Percentiles rank a stretch among this genome's conserved stretches.
Conservation (phyloP, 2,797 vertebrate species). For the Enteromius viviparus region DNA sequence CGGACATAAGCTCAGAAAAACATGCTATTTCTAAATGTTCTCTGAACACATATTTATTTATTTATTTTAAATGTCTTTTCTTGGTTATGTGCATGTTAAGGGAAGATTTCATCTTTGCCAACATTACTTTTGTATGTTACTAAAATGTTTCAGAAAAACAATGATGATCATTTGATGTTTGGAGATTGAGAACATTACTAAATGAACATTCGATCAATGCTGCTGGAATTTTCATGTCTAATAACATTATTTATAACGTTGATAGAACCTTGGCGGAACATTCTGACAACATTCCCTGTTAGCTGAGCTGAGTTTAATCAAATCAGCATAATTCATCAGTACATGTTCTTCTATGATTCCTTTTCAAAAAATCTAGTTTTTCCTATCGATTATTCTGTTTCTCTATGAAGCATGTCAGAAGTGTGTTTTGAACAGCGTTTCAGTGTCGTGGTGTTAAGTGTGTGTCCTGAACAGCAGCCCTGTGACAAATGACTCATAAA, state of each 20-base stretch:
- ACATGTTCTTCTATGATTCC: accelerated
- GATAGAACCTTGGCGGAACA: background rate
- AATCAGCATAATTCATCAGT: background rate
- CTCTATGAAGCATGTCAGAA: background rate
- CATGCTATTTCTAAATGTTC: background rate
- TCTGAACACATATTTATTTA: background rate
- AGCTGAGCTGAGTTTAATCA: background rate
- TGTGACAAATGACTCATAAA: background rate
- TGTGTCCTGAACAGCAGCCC: background rate
- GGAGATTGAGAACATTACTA: background rate
- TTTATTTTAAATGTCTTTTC: too few relatives aligned
- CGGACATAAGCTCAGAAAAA: background rate
- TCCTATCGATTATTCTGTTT: background rate
- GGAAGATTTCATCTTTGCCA: background rate
- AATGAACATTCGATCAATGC: background rate
- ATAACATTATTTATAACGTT: background rate
- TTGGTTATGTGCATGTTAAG: too few relatives aligned
- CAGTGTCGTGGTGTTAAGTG: background rate
- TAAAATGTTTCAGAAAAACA: background rate
- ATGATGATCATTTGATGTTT: background rate
- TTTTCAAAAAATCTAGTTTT: background rate
- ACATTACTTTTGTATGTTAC: background rate
- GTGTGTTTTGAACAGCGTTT: background rate
- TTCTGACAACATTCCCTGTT: background rate
- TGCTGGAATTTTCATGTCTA: background rate